phyloP scores from a whole-genome alignment of 2,888 invertebrate species.

The Malthinus flaveolus region DNA sequence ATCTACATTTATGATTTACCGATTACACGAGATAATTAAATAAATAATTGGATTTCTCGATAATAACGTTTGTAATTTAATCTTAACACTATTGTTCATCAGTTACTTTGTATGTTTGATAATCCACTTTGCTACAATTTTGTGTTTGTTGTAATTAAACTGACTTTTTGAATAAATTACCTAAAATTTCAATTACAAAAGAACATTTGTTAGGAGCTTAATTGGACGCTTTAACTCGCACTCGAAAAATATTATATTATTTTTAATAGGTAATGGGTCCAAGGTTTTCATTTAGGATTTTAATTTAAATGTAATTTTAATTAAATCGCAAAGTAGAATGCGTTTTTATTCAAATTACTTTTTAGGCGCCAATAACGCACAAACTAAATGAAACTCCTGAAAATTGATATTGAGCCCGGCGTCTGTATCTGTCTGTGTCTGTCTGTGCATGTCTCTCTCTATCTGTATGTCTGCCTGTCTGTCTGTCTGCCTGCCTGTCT shows the following conservation, averaged over 20 bases:
- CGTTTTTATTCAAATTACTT: no score
- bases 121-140: neutral
- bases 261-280: neutral
- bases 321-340: no score
- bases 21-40: constrained; percentile 6
- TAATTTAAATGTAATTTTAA: no score
- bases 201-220: neutral
- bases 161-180: constrained; percentile 1
- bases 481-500: no score
- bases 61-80: constrained; percentile 2
- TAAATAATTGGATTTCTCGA: constrained; percentile 6
- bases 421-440: no score
- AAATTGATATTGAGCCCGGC: no score
- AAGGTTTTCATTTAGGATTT: neutral
- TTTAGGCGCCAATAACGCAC: no score
- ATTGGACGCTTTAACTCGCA: neutral
- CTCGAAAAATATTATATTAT: constrained; percentile 1
- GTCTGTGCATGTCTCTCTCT: no score
- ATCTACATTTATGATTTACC: neutral
- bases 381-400: no score
- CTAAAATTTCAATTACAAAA: constrained; percentile 6
- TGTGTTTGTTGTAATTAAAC: constrained; percentile 5
- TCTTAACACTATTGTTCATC: constrained; percentile 4
- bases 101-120: constrained; percentile 3
- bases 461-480: no score